Percentiles rank a stretch among this genome's conserved stretches.
Conservation (phyloP, 2,888 invertebrate species). For the Lacanobia oleracea region DNA sequence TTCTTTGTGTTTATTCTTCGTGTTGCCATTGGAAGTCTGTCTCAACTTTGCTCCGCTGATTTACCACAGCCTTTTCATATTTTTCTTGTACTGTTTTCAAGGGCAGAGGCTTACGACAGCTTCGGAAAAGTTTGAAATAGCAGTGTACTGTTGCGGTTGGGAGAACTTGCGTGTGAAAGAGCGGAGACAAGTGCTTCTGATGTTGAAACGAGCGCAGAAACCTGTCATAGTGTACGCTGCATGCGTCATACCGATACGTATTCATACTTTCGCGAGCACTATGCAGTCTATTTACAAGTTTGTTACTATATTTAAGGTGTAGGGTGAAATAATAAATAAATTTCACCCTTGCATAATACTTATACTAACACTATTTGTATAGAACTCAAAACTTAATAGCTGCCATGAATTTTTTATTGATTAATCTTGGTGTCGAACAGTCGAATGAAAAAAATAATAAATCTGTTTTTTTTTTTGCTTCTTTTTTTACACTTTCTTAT, state of each 20-base stretch:
- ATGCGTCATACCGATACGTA: slow-evolving; percentile 69
- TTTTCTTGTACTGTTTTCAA: slow-evolving; percentile 73
- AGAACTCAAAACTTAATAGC: neutral
- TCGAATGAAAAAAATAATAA: neutral
- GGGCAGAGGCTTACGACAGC: slow-evolving; percentile 74
- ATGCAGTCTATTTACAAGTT: slow-evolving; percentile 74
- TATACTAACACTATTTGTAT: neutral
- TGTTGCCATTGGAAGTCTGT: slow-evolving; percentile 68
- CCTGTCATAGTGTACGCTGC: slow-evolving; percentile 70
- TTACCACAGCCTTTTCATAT: slow-evolving; percentile 64
- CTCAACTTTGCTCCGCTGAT: slow-evolving; percentile 68
- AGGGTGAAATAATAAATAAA: slow-evolving; percentile 1
- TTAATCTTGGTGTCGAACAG: neutral
- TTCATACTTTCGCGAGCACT: slow-evolving; percentile 70
- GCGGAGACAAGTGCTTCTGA: slow-evolving; percentile 67
- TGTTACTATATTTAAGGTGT: slow-evolving; percentile 70
- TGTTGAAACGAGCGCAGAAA: slow-evolving; percentile 71
- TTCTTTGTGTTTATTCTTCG: slow-evolving; percentile 70
- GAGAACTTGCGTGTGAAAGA: slow-evolving; percentile 67
- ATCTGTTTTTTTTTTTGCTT: neutral
- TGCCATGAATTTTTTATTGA: neutral
- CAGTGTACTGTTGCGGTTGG: slow-evolving; percentile 74
- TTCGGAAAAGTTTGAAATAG: slow-evolving; percentile 70
- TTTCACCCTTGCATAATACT: neutral
- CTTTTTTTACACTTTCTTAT: neutral